Percentiles rank a stretch among this genome's conserved stretches.
Evolutionary conservation across 2,888 invertebrate genomes (phyloP).

Genomic region (Erebia aethiops): DNA sequence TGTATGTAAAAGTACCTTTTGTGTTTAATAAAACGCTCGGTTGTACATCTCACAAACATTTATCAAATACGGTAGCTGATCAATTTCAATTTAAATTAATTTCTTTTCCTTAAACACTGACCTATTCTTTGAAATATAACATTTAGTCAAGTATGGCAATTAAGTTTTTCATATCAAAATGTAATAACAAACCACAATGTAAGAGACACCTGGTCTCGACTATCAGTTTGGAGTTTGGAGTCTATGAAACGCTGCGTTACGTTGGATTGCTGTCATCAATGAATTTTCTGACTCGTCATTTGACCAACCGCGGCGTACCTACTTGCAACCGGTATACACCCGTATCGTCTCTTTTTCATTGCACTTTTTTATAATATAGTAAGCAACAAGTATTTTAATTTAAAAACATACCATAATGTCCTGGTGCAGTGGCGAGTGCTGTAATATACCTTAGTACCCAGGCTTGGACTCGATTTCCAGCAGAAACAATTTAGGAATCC

Average conservation of each 20-base stretch:
- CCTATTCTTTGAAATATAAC: too few relatives aligned
- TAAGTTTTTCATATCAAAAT: neutral
- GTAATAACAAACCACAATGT: constrained; percentile 45
- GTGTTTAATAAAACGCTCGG: neutral
- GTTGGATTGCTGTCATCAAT: constrained; percentile 64
- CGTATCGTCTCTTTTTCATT: constrained; percentile 11
- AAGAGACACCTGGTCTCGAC: constrained; percentile 44
- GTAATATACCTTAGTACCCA: too few relatives aligned
- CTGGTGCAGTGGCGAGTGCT: too few relatives aligned
- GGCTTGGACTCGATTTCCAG: too few relatives aligned
- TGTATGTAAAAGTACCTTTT: neutral
- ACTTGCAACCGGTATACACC: constrained; percentile 31
- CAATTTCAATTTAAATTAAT: too few relatives aligned
- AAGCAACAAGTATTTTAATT: neutral
- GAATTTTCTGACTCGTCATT: constrained; percentile 55
- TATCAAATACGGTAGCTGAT: too few relatives aligned
- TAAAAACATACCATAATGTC: too few relatives aligned
- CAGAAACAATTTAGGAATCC: too few relatives aligned
- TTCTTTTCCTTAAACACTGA: too few relatives aligned
- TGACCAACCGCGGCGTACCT: constrained; percentile 47
- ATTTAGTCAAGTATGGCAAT: neutral
- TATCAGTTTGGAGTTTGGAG: neutral
- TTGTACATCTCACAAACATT: constrained; percentile 1
- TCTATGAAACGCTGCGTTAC: constrained; percentile 37
- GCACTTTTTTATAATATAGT: neutral